Percentiles rank a stretch among this genome's conserved stretches.
Conservation (phyloP, 2,888 invertebrate species). For the Drosophila subquinaria region DNA sequence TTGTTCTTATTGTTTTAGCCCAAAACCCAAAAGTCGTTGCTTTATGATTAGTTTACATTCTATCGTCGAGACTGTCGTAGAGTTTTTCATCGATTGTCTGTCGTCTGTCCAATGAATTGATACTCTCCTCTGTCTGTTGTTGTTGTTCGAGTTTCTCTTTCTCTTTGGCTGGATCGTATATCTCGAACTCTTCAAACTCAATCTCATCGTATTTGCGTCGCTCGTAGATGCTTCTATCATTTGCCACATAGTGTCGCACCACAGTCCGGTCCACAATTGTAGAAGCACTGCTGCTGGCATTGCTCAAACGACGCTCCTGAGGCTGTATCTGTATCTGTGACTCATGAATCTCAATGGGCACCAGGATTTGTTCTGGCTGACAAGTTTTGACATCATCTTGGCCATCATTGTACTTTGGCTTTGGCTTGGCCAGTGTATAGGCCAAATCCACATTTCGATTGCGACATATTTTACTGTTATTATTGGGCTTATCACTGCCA, state of each 20-base stretch:
- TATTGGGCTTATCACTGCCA: conserved; percentile 79
- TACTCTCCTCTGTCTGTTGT: conserved; percentile 12
- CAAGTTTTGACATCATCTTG: conserved; percentile 12
- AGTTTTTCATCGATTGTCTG: conserved; percentile 54
- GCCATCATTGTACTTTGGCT: background rate
- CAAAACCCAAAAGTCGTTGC: conserved; percentile 55
- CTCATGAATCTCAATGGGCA: conserved; percentile 79
- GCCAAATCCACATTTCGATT: conserved; percentile 86
- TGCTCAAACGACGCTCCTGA: conserved; percentile 65
- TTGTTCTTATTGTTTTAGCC: conserved; percentile 40
- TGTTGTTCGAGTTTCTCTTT: conserved; percentile 36
- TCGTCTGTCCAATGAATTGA: conserved; percentile 28
- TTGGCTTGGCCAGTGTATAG: conserved; percentile 78
- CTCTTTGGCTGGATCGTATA: conserved; percentile 87
- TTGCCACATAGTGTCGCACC: conserved; percentile 88
- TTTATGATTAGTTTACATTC: conserved; percentile 60
- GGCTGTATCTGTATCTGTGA: conserved; percentile 27
- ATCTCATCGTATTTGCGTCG: conserved; percentile 91
- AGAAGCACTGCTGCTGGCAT: conserved; percentile 75
- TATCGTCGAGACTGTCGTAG: conserved; percentile 84
- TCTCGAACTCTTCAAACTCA: conserved; percentile 93
- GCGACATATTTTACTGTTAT: conserved; percentile 81
- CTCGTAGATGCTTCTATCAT: conserved; percentile 88
- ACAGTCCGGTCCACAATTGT: conserved; percentile 85
- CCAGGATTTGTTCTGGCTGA: conserved; percentile 74